These are phyloP conservation scores for Montipora capitata DNA, from an alignment of 92 coral and sea anemone genomes.

Conservation along the genomic window DNA sequence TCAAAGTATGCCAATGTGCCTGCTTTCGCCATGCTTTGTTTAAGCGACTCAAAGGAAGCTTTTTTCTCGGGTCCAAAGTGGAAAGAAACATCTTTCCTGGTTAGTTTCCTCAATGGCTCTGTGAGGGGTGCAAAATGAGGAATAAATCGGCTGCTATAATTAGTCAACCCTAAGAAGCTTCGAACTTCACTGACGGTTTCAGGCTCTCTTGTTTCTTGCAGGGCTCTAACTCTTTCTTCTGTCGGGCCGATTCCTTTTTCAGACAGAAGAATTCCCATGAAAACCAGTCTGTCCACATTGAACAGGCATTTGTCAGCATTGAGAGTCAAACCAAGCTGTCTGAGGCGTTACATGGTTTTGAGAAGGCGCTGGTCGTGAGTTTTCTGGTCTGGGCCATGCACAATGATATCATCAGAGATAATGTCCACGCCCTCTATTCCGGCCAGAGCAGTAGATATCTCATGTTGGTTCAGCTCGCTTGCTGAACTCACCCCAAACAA, in stretches of 20 bases:
- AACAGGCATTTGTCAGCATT: conserved; percentile 56
- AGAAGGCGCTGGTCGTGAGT: conserved; percentile 48
- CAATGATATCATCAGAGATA: no score
- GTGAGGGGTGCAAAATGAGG: conserved; percentile 41
- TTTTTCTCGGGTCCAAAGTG: conserved; percentile 36
- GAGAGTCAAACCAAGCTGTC: conserved; percentile 54
- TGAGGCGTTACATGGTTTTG: conserved; percentile 40
- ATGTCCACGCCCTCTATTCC: no score
- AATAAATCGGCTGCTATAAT: conserved; percentile 43
- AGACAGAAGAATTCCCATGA: conserved; percentile 58
- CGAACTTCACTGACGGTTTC: conserved; percentile 40
- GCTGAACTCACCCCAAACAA: no score
- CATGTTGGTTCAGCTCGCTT: no score
- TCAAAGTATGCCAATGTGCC: conserved; percentile 56
- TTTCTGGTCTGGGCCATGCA: conserved; percentile 59
- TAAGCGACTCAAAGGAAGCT: conserved; percentile 24
- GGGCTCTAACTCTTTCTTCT: conserved; percentile 51
- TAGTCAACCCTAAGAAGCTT: conserved; percentile 38
- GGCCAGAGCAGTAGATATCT: no score
- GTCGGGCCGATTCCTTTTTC: conserved; percentile 67
- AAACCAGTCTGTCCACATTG: conserved; percentile 41
- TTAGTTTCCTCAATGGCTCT: not conserved
- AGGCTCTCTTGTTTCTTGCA: conserved; percentile 50
- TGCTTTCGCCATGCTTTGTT: conserved; percentile 44
- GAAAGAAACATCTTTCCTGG: conserved; percentile 9